Base-by-base conservation (phyloP, 2,888 invertebrate species). In the Xylophagus ater region DNA sequence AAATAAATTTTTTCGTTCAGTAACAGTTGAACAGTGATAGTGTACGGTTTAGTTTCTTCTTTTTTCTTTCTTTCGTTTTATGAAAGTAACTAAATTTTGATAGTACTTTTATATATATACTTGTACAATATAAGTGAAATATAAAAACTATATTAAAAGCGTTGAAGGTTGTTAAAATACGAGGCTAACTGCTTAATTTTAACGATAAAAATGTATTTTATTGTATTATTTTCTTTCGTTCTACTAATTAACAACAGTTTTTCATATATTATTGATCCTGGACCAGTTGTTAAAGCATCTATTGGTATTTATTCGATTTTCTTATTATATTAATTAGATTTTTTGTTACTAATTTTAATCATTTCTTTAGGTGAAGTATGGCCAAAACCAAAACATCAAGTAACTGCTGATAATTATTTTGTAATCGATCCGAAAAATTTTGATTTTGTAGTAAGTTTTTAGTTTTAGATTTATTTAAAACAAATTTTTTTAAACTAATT, bases 361-460 rank as follows among this genome's bases (percentile, higher is more conserved):
- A 18, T 24, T 17, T 8, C 8, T 30, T 5, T 28, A 57, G 81
- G 81, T 5, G 72, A 73, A 59, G 70, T 78, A 6, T 82, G 82
- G 81, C 83, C 82, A 0, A 67, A 71, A 53, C 81, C 81, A 0
- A 71, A 72, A 46, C 49, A 61, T 8, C 72, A 74, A 56, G 53
- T 58, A 28, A 65, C 66, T 46, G 53, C 57, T 8, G 57, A 61
- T 14, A 55, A 55, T 9, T 72, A 62, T 56, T 69, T 65, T 49
- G 54, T 68, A 41, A 52, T 77, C 13, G 53, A 69, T 38, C 69
- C 72, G 2, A 53, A 62, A 4, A 52, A 55, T 38, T 74, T 78
- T 51, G 49, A 60, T 42, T 67, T 76, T 50, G 51, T 59, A 55
- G 73, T 73, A 59, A 63, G 66, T 53, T 41, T 18, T 21, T 21